Evolutionary conservation across 2,888 invertebrate genomes (phyloP).

Genomic region (Alsophila aescularia): DNA sequence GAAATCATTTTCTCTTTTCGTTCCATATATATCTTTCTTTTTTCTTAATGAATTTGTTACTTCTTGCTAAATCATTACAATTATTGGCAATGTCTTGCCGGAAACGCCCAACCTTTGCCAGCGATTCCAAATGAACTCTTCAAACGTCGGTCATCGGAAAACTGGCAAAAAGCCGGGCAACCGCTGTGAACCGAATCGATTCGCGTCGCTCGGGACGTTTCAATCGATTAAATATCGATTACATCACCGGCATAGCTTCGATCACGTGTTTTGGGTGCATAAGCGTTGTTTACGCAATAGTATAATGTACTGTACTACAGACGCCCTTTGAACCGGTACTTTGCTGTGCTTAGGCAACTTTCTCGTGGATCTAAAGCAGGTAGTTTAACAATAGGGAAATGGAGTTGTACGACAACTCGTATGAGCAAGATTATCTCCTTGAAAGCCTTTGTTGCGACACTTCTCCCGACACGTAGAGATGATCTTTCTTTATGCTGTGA

Average conservation of each 20-base stretch:
- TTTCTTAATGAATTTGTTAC: background rate
- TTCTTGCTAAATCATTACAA: background rate
- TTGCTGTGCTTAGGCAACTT: constrained; percentile 30
- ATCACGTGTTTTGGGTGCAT: constrained; percentile 39
- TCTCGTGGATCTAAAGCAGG: constrained; percentile 32
- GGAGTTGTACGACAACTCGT: constrained; percentile 20
- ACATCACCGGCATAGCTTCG: constrained; percentile 44
- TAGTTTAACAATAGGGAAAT: constrained; percentile 35
- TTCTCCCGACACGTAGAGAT: constrained; percentile 13
- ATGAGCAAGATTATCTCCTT: constrained; percentile 24
- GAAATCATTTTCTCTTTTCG: background rate
- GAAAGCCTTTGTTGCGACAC: constrained; percentile 23
- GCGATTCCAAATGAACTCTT: constrained; percentile 55
- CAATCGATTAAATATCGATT: constrained; percentile 64
- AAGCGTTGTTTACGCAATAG: constrained; percentile 43
- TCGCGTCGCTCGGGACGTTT: constrained; percentile 54
- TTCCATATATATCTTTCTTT: too few species aligned
- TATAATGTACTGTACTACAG: constrained; percentile 1
- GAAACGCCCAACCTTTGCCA: background rate
- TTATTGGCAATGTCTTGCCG: background rate
- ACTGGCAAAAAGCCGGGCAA: constrained; percentile 49
- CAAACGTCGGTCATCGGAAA: constrained; percentile 50
- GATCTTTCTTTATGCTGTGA: too few species aligned
- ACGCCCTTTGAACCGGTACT: constrained; percentile 36
- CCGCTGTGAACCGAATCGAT: constrained; percentile 59